These are phyloP conservation scores for Scrobipalpa costella DNA, from an alignment of 2,888 invertebrate species.

Conservation along the genomic window DNA sequence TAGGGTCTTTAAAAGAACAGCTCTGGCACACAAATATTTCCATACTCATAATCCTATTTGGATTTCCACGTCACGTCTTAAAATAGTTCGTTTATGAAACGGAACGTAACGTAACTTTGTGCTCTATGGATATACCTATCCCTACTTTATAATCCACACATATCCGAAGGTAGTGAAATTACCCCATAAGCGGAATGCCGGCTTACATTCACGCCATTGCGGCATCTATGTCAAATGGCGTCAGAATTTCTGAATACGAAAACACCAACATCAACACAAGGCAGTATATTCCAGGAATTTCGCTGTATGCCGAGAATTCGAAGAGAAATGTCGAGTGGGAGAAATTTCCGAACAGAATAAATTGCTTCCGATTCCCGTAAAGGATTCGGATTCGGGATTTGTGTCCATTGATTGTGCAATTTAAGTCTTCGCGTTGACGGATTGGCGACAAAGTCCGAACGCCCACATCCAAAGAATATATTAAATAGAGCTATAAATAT, in stretches of 20 bases:
- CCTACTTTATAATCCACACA: too few relatives aligned
- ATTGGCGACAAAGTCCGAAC: conserved; percentile 21
- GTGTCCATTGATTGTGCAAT: conserved; percentile 32
- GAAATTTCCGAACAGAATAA: conserved; percentile 39
- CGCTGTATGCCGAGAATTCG: background rate
- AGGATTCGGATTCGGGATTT: conserved; percentile 37
- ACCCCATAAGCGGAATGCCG: background rate
- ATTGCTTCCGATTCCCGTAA: conserved; percentile 41
- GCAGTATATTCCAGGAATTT: conserved; percentile 30
- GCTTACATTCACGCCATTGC: conserved; percentile 14
- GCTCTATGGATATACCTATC: too few relatives aligned
- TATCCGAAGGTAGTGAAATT: background rate
- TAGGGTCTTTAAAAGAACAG: too few relatives aligned
- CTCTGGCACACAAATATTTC: too few relatives aligned
- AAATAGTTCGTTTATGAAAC: too few relatives aligned
- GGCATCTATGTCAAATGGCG: conserved; percentile 16
- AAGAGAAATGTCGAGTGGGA: conserved; percentile 30
- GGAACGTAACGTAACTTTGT: too few relatives aligned
- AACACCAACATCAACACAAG: conserved; percentile 36
- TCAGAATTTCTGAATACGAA: conserved; percentile 33
- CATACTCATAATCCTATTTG: too few relatives aligned
- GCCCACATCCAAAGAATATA: background rate
- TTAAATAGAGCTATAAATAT: conserved; percentile 12
- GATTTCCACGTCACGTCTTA: too few relatives aligned
- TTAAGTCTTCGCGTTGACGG: conserved; percentile 25